Evolutionary conservation across 2,888 invertebrate genomes (phyloP).

Genomic region (Cephus spinipes): DNA sequence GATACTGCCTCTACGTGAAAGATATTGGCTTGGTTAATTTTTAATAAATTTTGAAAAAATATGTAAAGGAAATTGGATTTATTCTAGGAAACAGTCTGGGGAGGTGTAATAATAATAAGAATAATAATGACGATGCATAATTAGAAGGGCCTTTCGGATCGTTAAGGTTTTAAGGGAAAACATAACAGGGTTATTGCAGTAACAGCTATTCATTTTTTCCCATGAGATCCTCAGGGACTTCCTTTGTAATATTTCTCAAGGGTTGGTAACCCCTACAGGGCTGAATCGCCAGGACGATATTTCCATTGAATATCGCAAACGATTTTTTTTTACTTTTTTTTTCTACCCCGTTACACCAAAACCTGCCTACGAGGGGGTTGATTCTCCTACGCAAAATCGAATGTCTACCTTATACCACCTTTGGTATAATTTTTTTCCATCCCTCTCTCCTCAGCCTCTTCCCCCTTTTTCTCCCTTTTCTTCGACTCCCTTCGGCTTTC

Average conservation of each 20-base stretch:
- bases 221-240: not conserved
- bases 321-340: not conserved
- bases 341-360: not conserved
- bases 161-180: not conserved
- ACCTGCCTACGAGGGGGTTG: not conserved
- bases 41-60: not conserved
- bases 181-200: not conserved
- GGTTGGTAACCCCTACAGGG: not conserved
- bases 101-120: not conserved
- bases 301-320: not conserved
- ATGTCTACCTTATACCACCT: not conserved
- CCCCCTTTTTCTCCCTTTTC: slow-evolving; percentile 19
- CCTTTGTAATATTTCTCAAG: not conserved
- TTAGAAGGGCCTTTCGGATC: not conserved
- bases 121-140: not conserved
- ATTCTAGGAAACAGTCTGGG: not conserved
- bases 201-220: not conserved
- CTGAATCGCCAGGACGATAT: not conserved
- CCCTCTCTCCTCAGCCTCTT: slow-evolving; percentile 9
- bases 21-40: not conserved
- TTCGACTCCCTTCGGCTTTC: slow-evolving; percentile 34
- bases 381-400: not conserved
- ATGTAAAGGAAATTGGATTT: not conserved
- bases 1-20: not conserved
- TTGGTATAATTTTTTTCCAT: not conserved